These are phyloP conservation scores for Vimba vimba DNA, from an alignment of 2,113 vertebrate species.

Conservation along the genomic window DNA sequence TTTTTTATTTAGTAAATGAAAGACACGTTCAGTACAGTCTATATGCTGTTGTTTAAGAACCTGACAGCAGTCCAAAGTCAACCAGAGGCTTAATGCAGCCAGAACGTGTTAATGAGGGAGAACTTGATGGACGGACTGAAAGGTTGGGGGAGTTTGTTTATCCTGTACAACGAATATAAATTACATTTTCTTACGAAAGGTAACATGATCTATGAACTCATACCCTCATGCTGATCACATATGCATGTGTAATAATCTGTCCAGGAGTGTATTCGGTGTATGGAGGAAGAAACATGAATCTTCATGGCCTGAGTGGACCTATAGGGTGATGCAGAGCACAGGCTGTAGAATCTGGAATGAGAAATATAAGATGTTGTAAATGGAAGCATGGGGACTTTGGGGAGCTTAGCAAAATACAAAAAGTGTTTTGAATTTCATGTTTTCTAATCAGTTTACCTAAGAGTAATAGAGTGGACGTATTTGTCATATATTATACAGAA, in stretches of 20 bases:
- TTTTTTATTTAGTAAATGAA: neutral
- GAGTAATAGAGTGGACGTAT: neutral
- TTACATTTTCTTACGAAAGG: constrained; percentile 13
- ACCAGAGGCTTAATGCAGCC: neutral
- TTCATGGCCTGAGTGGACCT: neutral
- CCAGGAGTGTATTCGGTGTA: constrained; percentile 55
- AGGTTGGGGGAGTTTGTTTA: constrained; percentile 22
- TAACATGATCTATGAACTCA: neutral
- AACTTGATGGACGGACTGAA: neutral
- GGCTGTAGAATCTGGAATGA: neutral
- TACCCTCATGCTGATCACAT: neutral
- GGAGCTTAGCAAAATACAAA: no score
- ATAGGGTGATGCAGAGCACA: neutral
- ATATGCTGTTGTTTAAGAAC: neutral
- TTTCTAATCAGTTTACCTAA: neutral
- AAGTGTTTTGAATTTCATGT: no score
- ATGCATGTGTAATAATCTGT: constrained; percentile 64
- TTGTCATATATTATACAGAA: neutral
- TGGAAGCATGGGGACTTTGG: neutral
- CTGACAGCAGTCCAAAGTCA: constrained; percentile 1
- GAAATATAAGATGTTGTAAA: neutral
- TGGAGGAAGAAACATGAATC: constrained; percentile 56
- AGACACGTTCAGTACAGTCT: neutral
- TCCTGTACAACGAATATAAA: neutral
- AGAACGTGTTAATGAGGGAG: neutral